Base-by-base conservation (phyloP, 2,113 vertebrate genomes). In the Labeo catla region DNA sequence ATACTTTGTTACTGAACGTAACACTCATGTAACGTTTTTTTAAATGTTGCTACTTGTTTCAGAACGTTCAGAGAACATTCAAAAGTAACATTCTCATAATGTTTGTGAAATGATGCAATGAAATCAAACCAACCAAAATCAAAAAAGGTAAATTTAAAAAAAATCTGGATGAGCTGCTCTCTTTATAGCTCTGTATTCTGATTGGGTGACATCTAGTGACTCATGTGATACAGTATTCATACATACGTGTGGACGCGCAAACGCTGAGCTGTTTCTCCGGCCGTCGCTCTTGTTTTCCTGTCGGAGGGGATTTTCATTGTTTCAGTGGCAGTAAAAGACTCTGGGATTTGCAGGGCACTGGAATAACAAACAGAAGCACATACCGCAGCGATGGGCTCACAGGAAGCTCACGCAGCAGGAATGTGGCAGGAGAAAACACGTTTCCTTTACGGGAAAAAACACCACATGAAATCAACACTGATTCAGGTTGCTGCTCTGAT, bases 371-470 rank as follows among this genome's bases (percentile, higher is more conserved):
- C 70, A 72, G 19, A 54, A 63, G 49, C 19, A 61, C 84, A 87
- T 80, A 68, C 84, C 73, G 47, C 73, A 79, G 57, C 13, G 28
- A 28, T 28, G 28, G 28, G 28, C 28, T 28, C 28, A 28, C 28
- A 28, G 28, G 28, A 49, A 43, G 52, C 43, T 34, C 66, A 45
- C 72, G 74, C 23, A 19, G 2, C 23, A 12, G 72, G 83, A 87
- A 86, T 81, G 84, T 76, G 59, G 52, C 45, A 13, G 36, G 84
- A 86, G 52, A 21, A 76, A 52, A 76, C 88, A 74, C 76, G 70
- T 52, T 63, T 43, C 36, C 39, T 76, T 16, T 50, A 72, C 45
- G 49, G 39, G 21, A 76, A 80, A 63, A 13, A 82, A 49, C 73
- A 28, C 28, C 28, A 28, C 28, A 28, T 28, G 2, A 28, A 28